A percentile compares a stretch with the other conserved stretches of the same genome.
phyloP scores from a whole-genome alignment of 2,113 vertebrate genomes.

The Megaptera novaeangliae region DNA sequence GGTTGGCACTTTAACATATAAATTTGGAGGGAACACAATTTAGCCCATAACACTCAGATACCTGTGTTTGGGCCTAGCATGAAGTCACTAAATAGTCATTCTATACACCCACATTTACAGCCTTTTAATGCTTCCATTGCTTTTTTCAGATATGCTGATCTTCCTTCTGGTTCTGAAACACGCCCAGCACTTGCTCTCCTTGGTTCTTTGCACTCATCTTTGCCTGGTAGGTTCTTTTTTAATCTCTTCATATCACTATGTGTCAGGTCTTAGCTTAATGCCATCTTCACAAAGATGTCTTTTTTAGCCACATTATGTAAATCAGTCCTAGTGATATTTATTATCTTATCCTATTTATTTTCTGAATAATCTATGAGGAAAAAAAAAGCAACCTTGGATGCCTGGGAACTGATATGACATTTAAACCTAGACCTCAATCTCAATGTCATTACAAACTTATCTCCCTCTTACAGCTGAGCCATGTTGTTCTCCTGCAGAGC shows the following conservation, averaged over 20 bases:
- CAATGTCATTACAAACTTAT: neutral
- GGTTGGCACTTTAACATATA: neutral
- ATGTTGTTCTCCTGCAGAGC: neutral
- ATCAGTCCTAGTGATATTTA: neutral
- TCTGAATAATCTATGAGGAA: neutral
- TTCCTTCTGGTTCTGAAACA: neutral
- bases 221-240: neutral
- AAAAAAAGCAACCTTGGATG: neutral
- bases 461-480: neutral
- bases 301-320: neutral
- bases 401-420: neutral
- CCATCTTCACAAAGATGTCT: neutral
- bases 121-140: neutral
- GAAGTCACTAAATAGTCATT: neutral
- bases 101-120: accelerated
- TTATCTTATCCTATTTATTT: neutral
- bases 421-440: neutral
- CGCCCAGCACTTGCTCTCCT: neutral
- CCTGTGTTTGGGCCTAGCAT: neutral
- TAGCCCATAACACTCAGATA: neutral
- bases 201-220: neutral
- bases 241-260: neutral
- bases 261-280: neutral
- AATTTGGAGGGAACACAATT: neutral
- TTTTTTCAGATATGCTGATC: neutral